A percentile compares a stretch with the other conserved stretches of the same genome.
Conservation (phyloP, 1,140 invertebrate genomes). For the Odontomachus brunneus region DNA sequence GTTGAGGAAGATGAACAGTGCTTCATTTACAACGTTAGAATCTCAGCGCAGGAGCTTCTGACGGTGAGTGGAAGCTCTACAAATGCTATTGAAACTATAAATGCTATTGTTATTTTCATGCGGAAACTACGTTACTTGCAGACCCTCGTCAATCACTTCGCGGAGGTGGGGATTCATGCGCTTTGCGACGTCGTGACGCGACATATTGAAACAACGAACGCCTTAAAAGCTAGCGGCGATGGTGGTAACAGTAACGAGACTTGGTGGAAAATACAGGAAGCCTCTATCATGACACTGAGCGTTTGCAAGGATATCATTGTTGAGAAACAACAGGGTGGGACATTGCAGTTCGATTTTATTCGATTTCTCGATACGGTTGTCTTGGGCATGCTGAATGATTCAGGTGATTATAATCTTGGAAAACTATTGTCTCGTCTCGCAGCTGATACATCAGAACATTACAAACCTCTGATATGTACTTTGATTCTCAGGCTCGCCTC, state of each 20-base stretch:
- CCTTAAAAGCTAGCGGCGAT: constrained; percentile 81
- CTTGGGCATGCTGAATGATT: constrained; percentile 82
- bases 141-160: constrained; percentile 88
- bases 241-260: constrained; percentile 84
- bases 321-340: constrained; percentile 85
- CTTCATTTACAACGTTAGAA: constrained; percentile 90
- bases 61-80: constrained; percentile 82
- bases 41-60: constrained; percentile 91
- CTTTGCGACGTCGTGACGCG: constrained; percentile 88
- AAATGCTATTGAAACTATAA: neutral
- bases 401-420: constrained; percentile 76
- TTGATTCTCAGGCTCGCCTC: constrained; percentile 83
- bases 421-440: too few species aligned
- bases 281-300: constrained; percentile 89
- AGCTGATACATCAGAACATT: neutral
- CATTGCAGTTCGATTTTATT: constrained; percentile 89
- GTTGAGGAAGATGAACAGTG: constrained; percentile 92
- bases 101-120: neutral
- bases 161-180: constrained; percentile 87
- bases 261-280: constrained; percentile 93
- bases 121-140: constrained; percentile 74
- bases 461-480: neutral
- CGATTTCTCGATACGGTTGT: constrained; percentile 89
- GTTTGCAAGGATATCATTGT: constrained; percentile 86
- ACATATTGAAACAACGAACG: constrained; percentile 87